These are phyloP conservation scores for Typhlomys cinereus DNA, from an alignment of 2,113 vertebrate genomes.

Conservation along the genomic window DNA sequence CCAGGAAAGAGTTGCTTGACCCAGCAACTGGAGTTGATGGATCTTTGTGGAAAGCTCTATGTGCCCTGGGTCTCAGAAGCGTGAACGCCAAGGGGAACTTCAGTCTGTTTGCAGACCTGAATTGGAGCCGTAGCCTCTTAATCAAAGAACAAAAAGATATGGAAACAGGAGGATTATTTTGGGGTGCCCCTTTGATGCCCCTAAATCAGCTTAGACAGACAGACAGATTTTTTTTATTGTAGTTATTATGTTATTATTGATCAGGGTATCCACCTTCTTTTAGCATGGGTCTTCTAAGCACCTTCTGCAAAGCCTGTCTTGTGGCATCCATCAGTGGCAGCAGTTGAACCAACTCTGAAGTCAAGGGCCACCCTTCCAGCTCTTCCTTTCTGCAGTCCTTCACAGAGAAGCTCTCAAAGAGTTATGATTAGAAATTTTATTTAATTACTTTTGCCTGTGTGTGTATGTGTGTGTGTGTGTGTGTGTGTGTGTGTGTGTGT, in stretches of 20 bases:
- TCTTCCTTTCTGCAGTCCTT: constrained; percentile 72
- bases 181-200: neutral
- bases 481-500: too few relatives aligned
- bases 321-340: constrained; percentile 44
- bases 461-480: too few relatives aligned
- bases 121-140: neutral
- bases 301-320: neutral
- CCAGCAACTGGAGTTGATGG: too few relatives aligned
- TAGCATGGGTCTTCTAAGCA: neutral
- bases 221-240: fast-evolving
- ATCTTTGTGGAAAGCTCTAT: too few relatives aligned
- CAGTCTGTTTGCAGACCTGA: neutral
- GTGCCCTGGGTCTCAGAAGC: neutral
- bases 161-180: neutral
- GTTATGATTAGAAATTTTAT: too few relatives aligned
- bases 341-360: constrained; percentile 75
- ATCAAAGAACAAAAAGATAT: neutral
- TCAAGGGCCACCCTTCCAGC: constrained; percentile 31
- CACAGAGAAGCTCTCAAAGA: constrained; percentile 68
- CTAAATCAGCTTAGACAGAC: neutral
- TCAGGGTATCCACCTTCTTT: neutral
- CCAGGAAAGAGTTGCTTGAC: too few relatives aligned
- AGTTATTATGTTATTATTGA: too few relatives aligned
- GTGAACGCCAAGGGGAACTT: neutral
- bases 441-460: too few relatives aligned